These are phyloP conservation scores for Actinernus sp. DNA, from an alignment of 92 coral and sea anemone species.

Conservation along the genomic window DNA sequence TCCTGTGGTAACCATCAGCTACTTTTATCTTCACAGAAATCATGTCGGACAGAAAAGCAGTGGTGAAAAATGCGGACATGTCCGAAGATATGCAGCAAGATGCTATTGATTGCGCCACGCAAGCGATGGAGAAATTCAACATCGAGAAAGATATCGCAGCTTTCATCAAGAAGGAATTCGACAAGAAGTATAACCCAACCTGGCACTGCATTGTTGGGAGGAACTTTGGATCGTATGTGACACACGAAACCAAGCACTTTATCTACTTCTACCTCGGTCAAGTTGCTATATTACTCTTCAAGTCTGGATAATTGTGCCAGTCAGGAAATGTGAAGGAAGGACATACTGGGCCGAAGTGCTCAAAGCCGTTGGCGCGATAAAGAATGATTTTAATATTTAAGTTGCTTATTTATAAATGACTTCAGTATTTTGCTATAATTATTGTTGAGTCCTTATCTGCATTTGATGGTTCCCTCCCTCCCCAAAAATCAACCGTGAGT, in stretches of 20 bases:
- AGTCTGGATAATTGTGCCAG: slow-evolving; percentile 84
- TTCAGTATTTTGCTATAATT: too few relatives aligned
- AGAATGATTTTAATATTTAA: too few relatives aligned
- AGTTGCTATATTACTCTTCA: slow-evolving; percentile 83
- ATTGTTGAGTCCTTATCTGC: too few relatives aligned
- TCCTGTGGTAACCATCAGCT: too few relatives aligned
- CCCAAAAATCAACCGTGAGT: too few relatives aligned
- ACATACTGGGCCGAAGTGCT: too few relatives aligned
- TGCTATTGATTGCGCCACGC: slow-evolving; percentile 76
- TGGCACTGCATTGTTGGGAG: slow-evolving; percentile 91
- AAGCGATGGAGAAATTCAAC: slow-evolving; percentile 87
- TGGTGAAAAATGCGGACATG: slow-evolving; percentile 93
- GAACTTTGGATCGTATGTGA: slow-evolving; percentile 86
- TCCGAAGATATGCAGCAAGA: slow-evolving; percentile 94
- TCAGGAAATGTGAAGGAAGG: too few relatives aligned
- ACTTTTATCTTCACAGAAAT: too few relatives aligned
- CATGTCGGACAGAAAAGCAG: slow-evolving; percentile 87
- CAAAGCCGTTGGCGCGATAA: too few relatives aligned
- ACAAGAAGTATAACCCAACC: slow-evolving; percentile 87
- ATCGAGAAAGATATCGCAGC: slow-evolving; percentile 87
- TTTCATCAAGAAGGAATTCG: slow-evolving; percentile 82
- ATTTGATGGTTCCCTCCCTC: too few relatives aligned
- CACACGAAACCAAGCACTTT: slow-evolving; percentile 87
- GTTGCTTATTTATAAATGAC: too few relatives aligned
- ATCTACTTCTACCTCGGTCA: slow-evolving; percentile 86